Conservation (phyloP, 2,113 vertebrate genomes). For the Paradisaea rubra region DNA sequence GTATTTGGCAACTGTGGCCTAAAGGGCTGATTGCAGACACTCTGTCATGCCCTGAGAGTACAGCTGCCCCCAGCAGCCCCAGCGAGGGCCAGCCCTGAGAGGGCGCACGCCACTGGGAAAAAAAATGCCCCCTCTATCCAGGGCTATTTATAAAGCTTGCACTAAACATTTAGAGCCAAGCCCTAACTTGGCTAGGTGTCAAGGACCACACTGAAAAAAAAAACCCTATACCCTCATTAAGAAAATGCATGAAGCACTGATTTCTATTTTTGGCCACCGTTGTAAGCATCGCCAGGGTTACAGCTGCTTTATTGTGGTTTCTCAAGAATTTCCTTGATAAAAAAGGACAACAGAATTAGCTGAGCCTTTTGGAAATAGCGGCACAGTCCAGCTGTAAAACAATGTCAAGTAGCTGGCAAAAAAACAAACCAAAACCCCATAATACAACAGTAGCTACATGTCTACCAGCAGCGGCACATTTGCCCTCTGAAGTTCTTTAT, state of each 20-base stretch:
- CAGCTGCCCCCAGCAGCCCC: neutral
- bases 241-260: constrained; percentile 1
- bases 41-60: rapidly evolving
- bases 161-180: neutral
- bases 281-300: constrained; percentile 26
- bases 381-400: constrained; percentile 1
- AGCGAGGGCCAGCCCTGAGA: neutral
- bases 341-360: constrained; percentile 56
- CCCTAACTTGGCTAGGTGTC: constrained; percentile 29
- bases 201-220: constrained; percentile 24
- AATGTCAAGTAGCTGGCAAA: constrained; percentile 31
- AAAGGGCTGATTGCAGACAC: neutral
- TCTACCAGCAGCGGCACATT: neutral
- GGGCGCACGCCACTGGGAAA: neutral
- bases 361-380: constrained; percentile 37
- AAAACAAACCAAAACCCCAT: neutral
- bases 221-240: neutral
- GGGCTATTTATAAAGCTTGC: constrained; percentile 2
- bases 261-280: constrained; percentile 22
- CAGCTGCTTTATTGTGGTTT: constrained; percentile 51
- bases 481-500: constrained; percentile 10
- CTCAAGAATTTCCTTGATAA: constrained; percentile 59
- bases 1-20: neutral
- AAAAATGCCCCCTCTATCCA: neutral
- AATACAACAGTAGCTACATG: neutral